Evolutionary conservation across 2,797 vertebrate species (phyloP), one percentile per base, ranked within the genome.

Genomic region (Centroberyx gerrardi): DNA sequence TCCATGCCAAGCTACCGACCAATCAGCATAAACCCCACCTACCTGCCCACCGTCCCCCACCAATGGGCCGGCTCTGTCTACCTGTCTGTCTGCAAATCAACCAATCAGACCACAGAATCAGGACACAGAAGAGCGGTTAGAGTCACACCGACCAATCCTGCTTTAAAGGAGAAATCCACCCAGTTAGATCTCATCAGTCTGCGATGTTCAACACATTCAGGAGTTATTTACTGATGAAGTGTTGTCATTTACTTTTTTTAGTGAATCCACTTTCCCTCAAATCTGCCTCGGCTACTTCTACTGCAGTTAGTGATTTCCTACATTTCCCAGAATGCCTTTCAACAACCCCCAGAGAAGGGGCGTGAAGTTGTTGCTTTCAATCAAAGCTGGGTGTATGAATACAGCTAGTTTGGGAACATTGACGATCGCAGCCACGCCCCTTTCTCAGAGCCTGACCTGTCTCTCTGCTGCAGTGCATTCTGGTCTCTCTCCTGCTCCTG

Each of bases 31-130:
- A 81, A 88, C 92, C 92, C 86, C 83, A 94, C 94, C 93, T 96
- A 95, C 95, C 95, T 96, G 94, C 92, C 94, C 93, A 93, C 91
- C 83, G 81, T 94, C 93, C 84, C 90, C 93, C 79, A 92, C 90
- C 92, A 93, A 91, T 88, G 93, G 90, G 89, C 92, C 87, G 88
- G 74, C 86, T 93, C 91, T 93, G 92, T 94, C 94, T 95, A 95
- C 88, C 92, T 93, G 93, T 88, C 92, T 95, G 76, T 95, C 95
- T 95, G 93, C 36, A 88, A 95, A 95, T 89, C 94, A 94, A 95
- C 93, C 94, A 95, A 92, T 87, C 79, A 94, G 80, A 93, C 81
- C 78, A 94, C 86, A 95, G 90, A 65, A 71, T 93, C 90, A 93
- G 83, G 89, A 90, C 76, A 90, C 74, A 92, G 77, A 78, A 64